Evolutionary conservation across 1,140 invertebrate genomes (phyloP), one percentile per base, ranked within the genome.

Genomic region (Drosophila biarmipes): DNA sequence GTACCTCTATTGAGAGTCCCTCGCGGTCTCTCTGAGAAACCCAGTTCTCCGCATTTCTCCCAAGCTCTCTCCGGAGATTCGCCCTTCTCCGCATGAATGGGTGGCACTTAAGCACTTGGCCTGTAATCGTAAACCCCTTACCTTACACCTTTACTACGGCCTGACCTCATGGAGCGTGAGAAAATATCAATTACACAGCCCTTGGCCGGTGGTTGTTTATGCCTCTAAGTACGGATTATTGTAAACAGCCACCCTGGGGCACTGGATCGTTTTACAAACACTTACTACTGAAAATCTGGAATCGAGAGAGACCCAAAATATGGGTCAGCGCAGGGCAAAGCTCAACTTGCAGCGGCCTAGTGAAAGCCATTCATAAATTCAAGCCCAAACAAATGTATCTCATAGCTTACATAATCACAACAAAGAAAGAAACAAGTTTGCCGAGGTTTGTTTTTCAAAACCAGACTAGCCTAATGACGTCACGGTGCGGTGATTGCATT

Each of bases 341-440:
- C 81, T 85, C 63, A 67, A 43, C 59, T 86, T 72, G 72, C 74
- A 68, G 40, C 79, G 24, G 15, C 71, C 73, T 89, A 78, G 76
- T 89, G 74, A 79, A 87, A 78, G 78, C 63, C 82, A 86, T 86
- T 87, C 82, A 86, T 86, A 49, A 80, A 85, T 85, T 77, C 42
- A 45, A 62, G 75, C 63, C 53, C 59, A 75, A 87, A 68, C 71
- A 63, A 81, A 87, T 75, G 74, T 72, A 61, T 80, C 69, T 29
- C 40, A 15, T 27, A 51, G 45, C 66, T 87, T 87, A 82, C 84
- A 87, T 87, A 86, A 86, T 75, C 40, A 40, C 17, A 10, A 29
- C 21, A 63, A 42, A 14, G 21, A n/a, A 46, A 27, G 15, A 73
- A 77, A 85, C 81, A 56, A 54, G 78, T 85, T 87, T 85, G 52